Base-by-base conservation (phyloP, 53 echinoderm and acorn worm species). In the Holothuria leucospilota region DNA sequence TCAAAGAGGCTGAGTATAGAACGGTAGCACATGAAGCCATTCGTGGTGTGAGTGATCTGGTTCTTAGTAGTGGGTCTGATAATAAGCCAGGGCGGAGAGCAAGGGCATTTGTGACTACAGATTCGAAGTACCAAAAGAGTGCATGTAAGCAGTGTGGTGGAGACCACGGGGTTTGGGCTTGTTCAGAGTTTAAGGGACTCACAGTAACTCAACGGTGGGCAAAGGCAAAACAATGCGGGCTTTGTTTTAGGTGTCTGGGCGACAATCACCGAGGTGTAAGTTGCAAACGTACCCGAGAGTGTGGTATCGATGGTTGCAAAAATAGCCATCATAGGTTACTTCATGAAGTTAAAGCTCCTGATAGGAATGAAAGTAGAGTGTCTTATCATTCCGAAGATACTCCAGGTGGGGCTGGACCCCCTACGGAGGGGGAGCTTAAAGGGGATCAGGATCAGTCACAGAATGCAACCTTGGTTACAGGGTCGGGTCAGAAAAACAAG, bases 1-100 rank as follows among this genome's bases (percentile, higher is more conserved):
- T 79, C 25, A 79, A 58, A 59, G 30, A 59, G 20, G 59, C 80
- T 28, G 62, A 61, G 60, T 61, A 59, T 39, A 26, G 80, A 7
- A 79, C 34, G 14, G 80, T 78, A 34, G 80, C 80, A 26, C 29
- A 61, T 79, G 80, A 79, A 61, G 62, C 60, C 59, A 59, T 79
- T 28, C 60, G 59, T 4, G n/a, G n/a, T n/a, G 80, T 29, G 15
- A 29, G 60, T 61, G 62, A 61, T 2, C 8, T 79, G 4, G 23
- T 23, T 7, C 34, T 61, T 29, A 29, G 38, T 20, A 28, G 80
- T 15, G 61, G 38, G 24, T 5, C 27, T 26, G 4, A 51, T 9
- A 15, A 20, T 26, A 29, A 58, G 60, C 1, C 61, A 28, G 34
- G 34, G 34, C 34, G 34, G 34, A 34, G 34, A 34, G 34, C 1